phyloP scores from a whole-genome alignment of 2,797 vertebrate genomes.

The Arctocebus calabarensis region DNA sequence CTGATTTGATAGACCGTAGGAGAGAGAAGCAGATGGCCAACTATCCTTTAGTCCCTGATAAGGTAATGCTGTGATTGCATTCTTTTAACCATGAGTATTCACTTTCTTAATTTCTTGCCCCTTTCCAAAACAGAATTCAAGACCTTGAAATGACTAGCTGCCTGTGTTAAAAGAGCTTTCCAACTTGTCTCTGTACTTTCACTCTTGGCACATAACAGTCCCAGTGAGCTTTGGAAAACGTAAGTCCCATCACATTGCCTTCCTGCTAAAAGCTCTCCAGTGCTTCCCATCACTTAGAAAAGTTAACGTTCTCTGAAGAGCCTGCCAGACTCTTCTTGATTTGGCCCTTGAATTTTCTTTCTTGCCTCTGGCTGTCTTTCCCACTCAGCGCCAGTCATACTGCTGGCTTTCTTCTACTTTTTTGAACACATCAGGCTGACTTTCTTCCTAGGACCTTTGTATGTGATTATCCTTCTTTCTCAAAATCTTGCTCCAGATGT shows the following conservation, averaged over 20 bases:
- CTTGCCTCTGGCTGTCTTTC: neutral
- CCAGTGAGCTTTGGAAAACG: conserved; percentile 10
- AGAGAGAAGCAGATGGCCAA: neutral
- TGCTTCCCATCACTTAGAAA: neutral
- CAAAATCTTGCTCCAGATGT: neutral
- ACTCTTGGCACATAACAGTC: neutral
- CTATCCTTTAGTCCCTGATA: neutral
- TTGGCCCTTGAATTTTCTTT: neutral
- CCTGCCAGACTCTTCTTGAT: neutral
- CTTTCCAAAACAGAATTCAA: neutral
- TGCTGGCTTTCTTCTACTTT: neutral
- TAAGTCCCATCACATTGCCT: neutral
- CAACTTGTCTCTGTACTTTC: neutral
- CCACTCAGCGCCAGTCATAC: neutral
- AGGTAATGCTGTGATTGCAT: neutral
- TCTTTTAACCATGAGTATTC: neutral
- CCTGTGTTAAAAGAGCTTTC: neutral
- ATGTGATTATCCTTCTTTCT: neutral
- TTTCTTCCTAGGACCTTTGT: neutral
- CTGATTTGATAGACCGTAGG: neutral
- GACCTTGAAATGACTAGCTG: neutral
- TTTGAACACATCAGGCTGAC: neutral
- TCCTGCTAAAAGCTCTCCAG: neutral
- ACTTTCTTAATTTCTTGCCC: neutral
- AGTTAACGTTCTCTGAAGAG: neutral